These are phyloP conservation scores for Tetranychus truncatus DNA, from an alignment of 2,888 invertebrate species.

Conservation along the genomic window DNA sequence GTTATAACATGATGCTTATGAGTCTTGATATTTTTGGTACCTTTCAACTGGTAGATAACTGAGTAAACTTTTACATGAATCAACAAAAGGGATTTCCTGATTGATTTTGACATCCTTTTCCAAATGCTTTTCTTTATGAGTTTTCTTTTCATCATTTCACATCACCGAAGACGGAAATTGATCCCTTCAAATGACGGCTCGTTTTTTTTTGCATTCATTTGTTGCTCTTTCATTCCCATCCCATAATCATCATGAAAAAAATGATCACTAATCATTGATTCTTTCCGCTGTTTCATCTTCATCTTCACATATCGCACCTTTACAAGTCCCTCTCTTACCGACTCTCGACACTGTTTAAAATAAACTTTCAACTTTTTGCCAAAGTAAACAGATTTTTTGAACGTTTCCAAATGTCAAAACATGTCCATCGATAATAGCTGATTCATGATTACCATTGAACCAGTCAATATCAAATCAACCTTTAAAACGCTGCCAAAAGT, in stretches of 20 bases:
- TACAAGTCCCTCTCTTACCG: too few relatives aligned
- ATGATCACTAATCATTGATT: neutral
- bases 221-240: neutral
- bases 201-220: neutral
- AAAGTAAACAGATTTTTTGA: too few relatives aligned
- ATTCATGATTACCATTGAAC: too few relatives aligned
- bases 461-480: too few relatives aligned
- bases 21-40: too few relatives aligned
- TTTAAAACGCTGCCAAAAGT: too few relatives aligned
- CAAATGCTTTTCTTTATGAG: neutral
- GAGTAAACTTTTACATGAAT: neutral
- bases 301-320: neutral
- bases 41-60: neutral
- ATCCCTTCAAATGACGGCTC: neutral
- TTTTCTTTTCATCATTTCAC: neutral
- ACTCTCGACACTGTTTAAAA: too few relatives aligned
- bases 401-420: too few relatives aligned
- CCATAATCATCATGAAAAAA: neutral
- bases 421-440: too few relatives aligned
- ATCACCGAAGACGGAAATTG: too few relatives aligned
- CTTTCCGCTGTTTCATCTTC: neutral
- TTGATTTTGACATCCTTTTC: neutral
- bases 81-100: neutral
- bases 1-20: too few relatives aligned
- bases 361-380: too few relatives aligned